These are phyloP conservation scores for Philereme transversata DNA, from an alignment of 2,888 invertebrate genomes.

Conservation along the genomic window DNA sequence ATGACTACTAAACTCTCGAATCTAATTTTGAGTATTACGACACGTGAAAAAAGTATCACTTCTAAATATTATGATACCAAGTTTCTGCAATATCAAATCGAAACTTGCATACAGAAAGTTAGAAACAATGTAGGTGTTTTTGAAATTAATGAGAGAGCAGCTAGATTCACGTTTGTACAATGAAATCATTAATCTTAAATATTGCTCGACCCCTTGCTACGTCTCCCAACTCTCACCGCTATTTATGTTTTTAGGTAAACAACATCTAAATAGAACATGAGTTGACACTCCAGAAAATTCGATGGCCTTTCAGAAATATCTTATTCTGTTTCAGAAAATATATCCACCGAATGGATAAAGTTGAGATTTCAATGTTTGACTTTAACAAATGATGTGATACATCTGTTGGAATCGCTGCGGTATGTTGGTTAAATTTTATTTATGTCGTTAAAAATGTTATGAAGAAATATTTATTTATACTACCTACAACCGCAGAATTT, in stretches of 20 bases:
- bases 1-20: constrained; percentile 11
- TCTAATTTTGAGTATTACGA: constrained; percentile 13
- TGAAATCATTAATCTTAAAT: constrained; percentile 41
- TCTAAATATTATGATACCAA: constrained; percentile 19
- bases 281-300: constrained; percentile 12
- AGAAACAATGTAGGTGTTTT: constrained; percentile 43
- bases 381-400: constrained; percentile 87
- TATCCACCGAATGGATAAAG: constrained; percentile 91
- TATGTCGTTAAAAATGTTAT: constrained; percentile 57
- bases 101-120: constrained; percentile 41
- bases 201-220: constrained; percentile 22
- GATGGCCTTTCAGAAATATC: constrained; percentile 22
- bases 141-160: constrained; percentile 50
- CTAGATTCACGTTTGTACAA: constrained; percentile 32
- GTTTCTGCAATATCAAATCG: constrained; percentile 34
- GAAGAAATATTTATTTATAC: constrained; percentile 71
- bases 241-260: constrained; percentile 29
- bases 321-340: constrained; percentile 81
- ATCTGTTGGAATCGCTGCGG: constrained; percentile 87
- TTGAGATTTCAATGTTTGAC: constrained; percentile 91
- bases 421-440: constrained; percentile 59
- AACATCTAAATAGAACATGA: constrained; percentile 30
- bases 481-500: constrained; percentile 14
- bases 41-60: constrained; percentile 4
- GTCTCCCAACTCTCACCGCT: constrained; percentile 17